Evolutionary conservation across 2,797 vertebrate genomes (phyloP).

Genomic region (Steatocranus sp.): DNA sequence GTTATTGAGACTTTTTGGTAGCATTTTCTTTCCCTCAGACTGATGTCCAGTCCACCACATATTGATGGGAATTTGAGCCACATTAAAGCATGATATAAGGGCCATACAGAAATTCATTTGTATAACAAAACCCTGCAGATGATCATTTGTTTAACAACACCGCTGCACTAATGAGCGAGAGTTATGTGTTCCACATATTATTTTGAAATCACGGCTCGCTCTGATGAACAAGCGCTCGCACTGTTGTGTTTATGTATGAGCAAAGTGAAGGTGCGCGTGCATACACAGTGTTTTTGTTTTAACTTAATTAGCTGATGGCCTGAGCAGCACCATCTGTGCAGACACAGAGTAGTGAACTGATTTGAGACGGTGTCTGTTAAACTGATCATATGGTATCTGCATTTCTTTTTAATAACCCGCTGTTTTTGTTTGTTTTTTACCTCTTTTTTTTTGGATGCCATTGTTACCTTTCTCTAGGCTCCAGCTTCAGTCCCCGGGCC

Average conservation of each 20-base stretch:
- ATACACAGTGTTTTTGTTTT: not conserved
- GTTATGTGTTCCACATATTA: not conserved
- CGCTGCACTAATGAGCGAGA: not conserved
- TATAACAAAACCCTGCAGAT: not conserved
- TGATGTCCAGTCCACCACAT: not conserved
- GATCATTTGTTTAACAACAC: not conserved
- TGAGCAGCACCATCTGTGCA: not conserved
- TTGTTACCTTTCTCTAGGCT: conserved; percentile 66
- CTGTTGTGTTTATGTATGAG: not conserved
- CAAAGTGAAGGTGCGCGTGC: not conserved
- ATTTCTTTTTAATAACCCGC: fast-evolving
- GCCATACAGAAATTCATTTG: not conserved
- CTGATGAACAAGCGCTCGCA: not conserved
- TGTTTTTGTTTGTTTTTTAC: not conserved
- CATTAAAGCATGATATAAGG: not conserved
- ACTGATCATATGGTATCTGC: not conserved
- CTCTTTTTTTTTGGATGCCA: not conserved
- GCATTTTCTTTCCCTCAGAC: not conserved
- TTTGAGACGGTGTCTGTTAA: not conserved
- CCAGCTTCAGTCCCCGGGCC: conserved; percentile 88
- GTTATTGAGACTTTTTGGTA: not conserved
- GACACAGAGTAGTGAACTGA: not conserved
- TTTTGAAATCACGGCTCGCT: not conserved
- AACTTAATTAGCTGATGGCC: not conserved
- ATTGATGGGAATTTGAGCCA: not conserved